Conservation (phyloP, 2,113 vertebrate species). For the Rhombomys opimus region DNA sequence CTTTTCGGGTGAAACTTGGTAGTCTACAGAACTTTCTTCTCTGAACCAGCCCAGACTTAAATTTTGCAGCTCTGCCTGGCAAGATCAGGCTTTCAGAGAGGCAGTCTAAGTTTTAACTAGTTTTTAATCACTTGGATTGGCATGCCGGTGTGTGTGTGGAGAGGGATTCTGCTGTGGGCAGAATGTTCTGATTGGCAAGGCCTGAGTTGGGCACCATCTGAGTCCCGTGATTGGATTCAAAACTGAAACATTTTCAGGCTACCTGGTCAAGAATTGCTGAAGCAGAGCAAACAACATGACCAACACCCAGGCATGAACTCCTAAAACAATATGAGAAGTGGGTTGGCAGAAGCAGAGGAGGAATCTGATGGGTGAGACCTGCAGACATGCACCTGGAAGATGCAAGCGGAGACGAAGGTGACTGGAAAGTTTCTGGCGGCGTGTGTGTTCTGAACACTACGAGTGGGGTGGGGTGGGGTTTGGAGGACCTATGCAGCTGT, state of each 20-base stretch:
- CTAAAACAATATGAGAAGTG: neutral
- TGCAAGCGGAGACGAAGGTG: neutral
- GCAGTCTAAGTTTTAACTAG: constrained; percentile 1
- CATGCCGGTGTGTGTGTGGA: neutral
- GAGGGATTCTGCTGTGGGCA: neutral
- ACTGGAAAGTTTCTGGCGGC: neutral
- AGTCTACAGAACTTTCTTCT: neutral
- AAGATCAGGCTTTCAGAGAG: constrained; percentile 1
- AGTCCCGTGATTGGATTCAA: neutral
- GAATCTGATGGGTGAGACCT: neutral
- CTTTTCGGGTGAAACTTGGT: neutral
- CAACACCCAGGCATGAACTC: neutral
- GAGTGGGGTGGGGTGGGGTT: neutral
- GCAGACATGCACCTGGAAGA: neutral
- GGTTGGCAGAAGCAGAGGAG: neutral
- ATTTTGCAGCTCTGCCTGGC: neutral
- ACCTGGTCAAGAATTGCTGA: constrained; percentile 18
- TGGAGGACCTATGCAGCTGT: constrained; percentile 47
- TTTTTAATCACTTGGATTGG: neutral
- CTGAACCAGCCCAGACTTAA: neutral
- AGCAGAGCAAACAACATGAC: neutral
- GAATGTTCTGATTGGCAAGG: neutral
- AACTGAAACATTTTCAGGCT: neutral
- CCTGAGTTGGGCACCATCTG: neutral
- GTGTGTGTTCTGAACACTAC: neutral